These are phyloP conservation scores for Chrosomus eos DNA, from an alignment of 2,797 vertebrate species.

Conservation along the genomic window DNA sequence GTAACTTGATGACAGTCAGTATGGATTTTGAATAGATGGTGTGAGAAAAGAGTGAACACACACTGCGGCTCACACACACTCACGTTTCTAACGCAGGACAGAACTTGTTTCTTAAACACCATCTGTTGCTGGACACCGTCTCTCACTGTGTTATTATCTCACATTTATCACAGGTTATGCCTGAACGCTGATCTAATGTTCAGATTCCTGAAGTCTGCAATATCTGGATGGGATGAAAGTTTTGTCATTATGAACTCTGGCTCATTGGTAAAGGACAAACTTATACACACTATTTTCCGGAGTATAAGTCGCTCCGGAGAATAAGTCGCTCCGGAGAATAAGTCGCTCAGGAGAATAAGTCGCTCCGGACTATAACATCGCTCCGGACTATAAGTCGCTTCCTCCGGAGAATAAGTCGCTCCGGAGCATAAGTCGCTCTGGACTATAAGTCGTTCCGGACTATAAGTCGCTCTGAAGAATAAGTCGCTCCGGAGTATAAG, in stretches of 20 bases:
- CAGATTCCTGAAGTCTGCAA: background rate
- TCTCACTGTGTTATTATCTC: slow-evolving; percentile 42
- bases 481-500: too few species aligned
- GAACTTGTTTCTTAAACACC: slow-evolving; percentile 41
- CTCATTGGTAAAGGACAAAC: background rate
- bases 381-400: too few species aligned
- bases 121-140: slow-evolving; percentile 26
- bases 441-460: too few species aligned
- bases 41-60: background rate
- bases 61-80: too few species aligned
- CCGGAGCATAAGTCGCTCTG: too few species aligned
- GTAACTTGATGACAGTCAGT: background rate
- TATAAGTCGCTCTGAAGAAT: too few species aligned
- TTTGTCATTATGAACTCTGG: background rate
- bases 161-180: slow-evolving; percentile 1
- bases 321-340: too few species aligned
- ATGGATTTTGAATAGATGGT: background rate
- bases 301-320: too few species aligned
- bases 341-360: too few species aligned
- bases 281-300: too few species aligned
- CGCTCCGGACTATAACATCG: too few species aligned
- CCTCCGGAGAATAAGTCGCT: too few species aligned
- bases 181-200: background rate
- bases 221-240: background rate
- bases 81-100: slow-evolving; percentile 41